Conservation (phyloP, 2,888 invertebrate species). For the Nasonovia ribisnigri region DNA sequence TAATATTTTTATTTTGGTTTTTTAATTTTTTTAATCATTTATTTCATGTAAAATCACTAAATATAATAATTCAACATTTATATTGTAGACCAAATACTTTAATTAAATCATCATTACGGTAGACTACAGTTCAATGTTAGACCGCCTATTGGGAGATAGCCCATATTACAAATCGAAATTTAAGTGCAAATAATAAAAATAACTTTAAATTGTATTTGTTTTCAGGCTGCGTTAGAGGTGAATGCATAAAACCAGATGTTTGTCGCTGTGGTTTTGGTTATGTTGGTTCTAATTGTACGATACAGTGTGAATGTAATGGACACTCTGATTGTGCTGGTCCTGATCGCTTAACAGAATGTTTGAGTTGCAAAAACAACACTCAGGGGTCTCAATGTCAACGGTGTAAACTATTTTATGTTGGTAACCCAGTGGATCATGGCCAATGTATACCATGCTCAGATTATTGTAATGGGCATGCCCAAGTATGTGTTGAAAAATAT, state of each 20-base stretch:
- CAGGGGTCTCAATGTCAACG: slow-evolving; percentile 91
- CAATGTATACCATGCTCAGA: slow-evolving; percentile 89
- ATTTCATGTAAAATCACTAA: neutral
- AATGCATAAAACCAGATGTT: slow-evolving; percentile 84
- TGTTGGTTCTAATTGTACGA: slow-evolving; percentile 93
- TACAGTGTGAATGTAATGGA: slow-evolving; percentile 94
- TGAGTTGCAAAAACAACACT: slow-evolving; percentile 91
- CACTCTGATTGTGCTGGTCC: slow-evolving; percentile 93
- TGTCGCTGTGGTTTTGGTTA: slow-evolving; percentile 95
- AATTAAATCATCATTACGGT: neutral
- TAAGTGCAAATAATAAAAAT: neutral
- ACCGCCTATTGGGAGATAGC: neutral
- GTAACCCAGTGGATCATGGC: slow-evolving; percentile 86
- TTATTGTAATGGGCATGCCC: slow-evolving; percentile 91
- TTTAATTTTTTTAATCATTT: neutral
- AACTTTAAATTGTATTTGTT: neutral
- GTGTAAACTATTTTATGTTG: slow-evolving; percentile 91
- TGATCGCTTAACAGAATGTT: slow-evolving; percentile 84
- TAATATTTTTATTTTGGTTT: neutral
- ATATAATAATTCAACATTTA: neutral
- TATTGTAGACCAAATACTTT: neutral
- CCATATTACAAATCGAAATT: neutral
- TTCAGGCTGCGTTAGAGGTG: slow-evolving; percentile 83
- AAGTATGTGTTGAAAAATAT: slow-evolving; percentile 77
- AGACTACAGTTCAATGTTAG: neutral